Evolutionary conservation across 2,888 invertebrate species (phyloP), one percentile per base, ranked within the genome.

Genomic region (Drosophila paucipuncta): DNA sequence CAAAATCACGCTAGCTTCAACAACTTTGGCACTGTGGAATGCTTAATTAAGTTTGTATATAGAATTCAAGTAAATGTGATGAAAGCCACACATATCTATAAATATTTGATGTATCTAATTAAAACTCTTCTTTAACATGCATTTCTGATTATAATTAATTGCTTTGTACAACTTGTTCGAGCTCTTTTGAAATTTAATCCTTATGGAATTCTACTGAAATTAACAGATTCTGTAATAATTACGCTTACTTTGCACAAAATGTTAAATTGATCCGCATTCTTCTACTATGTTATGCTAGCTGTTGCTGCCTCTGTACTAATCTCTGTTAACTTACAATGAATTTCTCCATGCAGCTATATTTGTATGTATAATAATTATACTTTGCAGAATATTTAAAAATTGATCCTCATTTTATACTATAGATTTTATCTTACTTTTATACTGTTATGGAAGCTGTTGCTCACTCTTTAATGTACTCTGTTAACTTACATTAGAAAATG

Each of bases 1-100:
- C 76, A 70, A 87, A 89, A 87, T 89, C 83, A 76, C 73, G 79
- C 69, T 59, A 31, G 30, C 58, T 66, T 67, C 28, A 58, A 60
- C 47, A n/a, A n/a, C n/a, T 39, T 30, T 2, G 33, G 64, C 60
- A 80, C 85, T 62, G 78, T 80, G 87, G 81, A 50, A 39, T 55
- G 54, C 30, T 22, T 50, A 35, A 60, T 52, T 22, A 13, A 47
- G 53, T 61, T 49, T 30, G 52, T 18, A 22, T 41, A 52, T 22
- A 25, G 35, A 59, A 52, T 59, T 68, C 41, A 43, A 43, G 52
- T 30, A 57, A 50, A 67, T 39, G 37, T 55, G 49, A 31, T 67
- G 49, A 16, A 47, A 47, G 35, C 2, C 5, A 28, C 31, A n/a
- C 22, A 30, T 10, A 13, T 9, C 16, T 9, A 58, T 58, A 25